Evolutionary conservation across 2,113 vertebrate species (phyloP), one percentile per base, ranked within the genome.

Genomic region (Sterna hirundo): DNA sequence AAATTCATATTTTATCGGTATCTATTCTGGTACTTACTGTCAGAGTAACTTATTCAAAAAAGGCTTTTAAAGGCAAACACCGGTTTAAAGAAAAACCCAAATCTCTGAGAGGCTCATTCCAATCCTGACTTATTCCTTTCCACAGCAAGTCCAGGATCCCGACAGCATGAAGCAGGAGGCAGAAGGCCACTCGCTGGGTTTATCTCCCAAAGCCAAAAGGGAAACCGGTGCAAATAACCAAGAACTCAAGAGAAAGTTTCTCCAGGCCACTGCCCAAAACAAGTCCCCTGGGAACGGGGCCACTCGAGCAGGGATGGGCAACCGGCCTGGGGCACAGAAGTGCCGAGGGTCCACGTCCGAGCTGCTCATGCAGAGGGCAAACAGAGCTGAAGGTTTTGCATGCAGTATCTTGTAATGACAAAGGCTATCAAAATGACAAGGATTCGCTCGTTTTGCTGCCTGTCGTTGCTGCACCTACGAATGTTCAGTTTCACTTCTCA

Each of bases 401-500:
- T 82, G 55, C 77, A 68, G 42, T n/a, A 60, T n/a, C 76, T 80
- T 61, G 29, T 55, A 75, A 84, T 70, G 91, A 86, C 19, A 16
- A 88, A 94, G n/a, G 34, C 34, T 88, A 68, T 44, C 46, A 74
- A 86, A 77, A 83, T 66, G 30, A 78, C 44, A 86, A 76, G 13
- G 27, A 61, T 55, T 55, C 27, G 25, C 27, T 15, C 36, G 32
- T 55, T 80, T 93, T 86, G 65, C 49, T 82, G 81, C 29, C 85
- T 79, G 46, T 49, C 65, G 58, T n/a, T 89, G 40, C 68, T 86
- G 89, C 25, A 75, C 60, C 78, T 66, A 91, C 71, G 51, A 77
- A 91, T 25, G 55, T 22, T 83, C 54, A 47, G 89, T 97, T 97
- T 96, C 95, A 97, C 81, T 97, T 97, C 93, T 93, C 96, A 81